Evolutionary conservation across 2,888 invertebrate genomes (phyloP).

Genomic region (Diarsia mendica): DNA sequence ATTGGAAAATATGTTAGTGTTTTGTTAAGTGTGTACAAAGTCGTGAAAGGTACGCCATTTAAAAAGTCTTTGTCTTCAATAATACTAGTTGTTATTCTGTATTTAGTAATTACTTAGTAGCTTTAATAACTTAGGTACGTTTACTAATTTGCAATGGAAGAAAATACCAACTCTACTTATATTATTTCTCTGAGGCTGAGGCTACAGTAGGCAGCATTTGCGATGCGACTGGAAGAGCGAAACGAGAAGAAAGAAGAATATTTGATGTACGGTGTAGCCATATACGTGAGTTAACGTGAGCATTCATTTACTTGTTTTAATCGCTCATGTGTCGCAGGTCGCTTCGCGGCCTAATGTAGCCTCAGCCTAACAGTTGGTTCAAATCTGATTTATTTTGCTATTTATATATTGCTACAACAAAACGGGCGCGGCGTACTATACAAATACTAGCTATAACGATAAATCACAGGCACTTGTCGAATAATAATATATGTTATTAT

Average conservation of each 20-base stretch:
- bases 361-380: background rate
- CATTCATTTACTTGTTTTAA: too few relatives aligned
- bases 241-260: too few relatives aligned
- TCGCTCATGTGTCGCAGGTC: too few relatives aligned
- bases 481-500: conserved; percentile 59
- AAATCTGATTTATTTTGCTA: conserved; percentile 11
- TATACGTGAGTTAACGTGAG: too few relatives aligned
- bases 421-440: conserved; percentile 37
- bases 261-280: too few relatives aligned
- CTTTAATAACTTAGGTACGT: background rate
- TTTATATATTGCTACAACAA: conserved; percentile 1
- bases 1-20: background rate
- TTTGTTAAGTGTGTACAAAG: background rate
- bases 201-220: too few relatives aligned
- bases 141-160: background rate
- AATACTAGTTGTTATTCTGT: background rate
- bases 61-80: background rate
- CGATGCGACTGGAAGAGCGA: too few relatives aligned
- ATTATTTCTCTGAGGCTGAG: too few relatives aligned
- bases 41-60: background rate
- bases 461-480: conserved; percentile 68
- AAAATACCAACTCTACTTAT: background rate
- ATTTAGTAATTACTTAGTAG: background rate
- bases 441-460: conserved; percentile 45
- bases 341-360: too few relatives aligned